Evolutionary conservation across 2,888 invertebrate species (phyloP).

Genomic region (Torymus aiolomorphi): DNA sequence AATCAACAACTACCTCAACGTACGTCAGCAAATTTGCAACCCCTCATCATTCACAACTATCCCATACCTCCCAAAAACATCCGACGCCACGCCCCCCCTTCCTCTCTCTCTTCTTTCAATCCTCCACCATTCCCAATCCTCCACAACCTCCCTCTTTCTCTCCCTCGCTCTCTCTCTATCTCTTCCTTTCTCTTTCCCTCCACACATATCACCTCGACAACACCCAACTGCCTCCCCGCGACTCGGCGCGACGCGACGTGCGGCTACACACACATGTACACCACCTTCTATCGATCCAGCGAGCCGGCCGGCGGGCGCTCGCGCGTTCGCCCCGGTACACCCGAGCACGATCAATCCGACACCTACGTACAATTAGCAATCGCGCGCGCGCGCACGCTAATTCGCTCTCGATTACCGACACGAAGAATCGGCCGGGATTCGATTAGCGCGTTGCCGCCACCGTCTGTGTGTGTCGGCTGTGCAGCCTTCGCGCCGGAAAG

Average conservation of each 20-base stretch:
- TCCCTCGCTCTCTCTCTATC: neutral
- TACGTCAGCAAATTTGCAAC: no score
- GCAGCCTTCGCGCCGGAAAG: neutral
- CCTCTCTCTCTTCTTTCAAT: no score
- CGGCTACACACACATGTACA: neutral
- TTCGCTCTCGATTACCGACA: conserved; percentile 61
- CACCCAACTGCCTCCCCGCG: neutral
- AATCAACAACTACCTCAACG: no score
- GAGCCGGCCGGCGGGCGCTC: no score
- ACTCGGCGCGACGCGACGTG: neutral
- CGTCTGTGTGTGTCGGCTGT: neutral
- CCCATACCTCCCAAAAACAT: neutral
- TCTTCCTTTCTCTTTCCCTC: neutral
- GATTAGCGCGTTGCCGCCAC: conserved; percentile 31
- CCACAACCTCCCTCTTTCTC: neutral
- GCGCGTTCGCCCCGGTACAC: conserved; percentile 49
- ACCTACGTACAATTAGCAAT: conserved; percentile 63
- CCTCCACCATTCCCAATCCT: no score
- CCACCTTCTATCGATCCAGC: no score
- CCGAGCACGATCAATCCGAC: conserved; percentile 58
- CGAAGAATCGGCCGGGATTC: conserved; percentile 54
- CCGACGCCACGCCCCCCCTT: neutral
- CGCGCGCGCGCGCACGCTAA: conserved; percentile 62
- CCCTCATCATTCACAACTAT: no score
- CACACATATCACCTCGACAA: no score